phyloP scores from a whole-genome alignment of 2,888 invertebrate genomes.

The Drosophila fulvimacula region DNA sequence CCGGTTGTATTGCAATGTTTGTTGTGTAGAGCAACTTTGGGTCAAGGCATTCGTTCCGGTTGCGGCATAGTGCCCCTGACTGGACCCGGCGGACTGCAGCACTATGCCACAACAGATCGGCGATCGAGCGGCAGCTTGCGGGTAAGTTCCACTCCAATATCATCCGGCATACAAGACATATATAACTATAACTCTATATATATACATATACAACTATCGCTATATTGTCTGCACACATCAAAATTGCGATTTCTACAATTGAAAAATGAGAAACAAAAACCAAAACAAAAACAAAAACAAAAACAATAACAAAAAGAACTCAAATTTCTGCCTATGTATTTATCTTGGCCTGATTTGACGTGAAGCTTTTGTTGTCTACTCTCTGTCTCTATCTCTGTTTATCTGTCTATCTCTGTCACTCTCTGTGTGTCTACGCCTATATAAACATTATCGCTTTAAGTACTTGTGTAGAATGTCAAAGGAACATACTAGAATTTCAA shows the following conservation, averaged over 20 bases:
- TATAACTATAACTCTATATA: constrained; percentile 19
- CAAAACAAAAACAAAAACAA: too few species aligned
- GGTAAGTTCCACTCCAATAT: constrained; percentile 79
- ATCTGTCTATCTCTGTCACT: neutral
- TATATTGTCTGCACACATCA: constrained; percentile 50
- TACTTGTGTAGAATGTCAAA: constrained; percentile 42
- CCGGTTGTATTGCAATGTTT: constrained; percentile 77
- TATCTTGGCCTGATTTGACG: constrained; percentile 73
- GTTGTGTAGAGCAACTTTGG: constrained; percentile 85
- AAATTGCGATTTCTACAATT: constrained; percentile 24
- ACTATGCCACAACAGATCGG: constrained; percentile 85
- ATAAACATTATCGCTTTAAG: constrained; percentile 38
- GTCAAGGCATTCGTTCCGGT: constrained; percentile 85
- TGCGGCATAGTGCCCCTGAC: constrained; percentile 85
- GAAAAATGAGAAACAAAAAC: neutral
- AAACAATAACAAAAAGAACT: constrained; percentile 13
- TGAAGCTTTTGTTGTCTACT: constrained; percentile 83
- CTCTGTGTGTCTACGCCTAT: constrained; percentile 37
- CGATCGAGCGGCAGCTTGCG: constrained; percentile 84
- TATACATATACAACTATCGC: constrained; percentile 27
- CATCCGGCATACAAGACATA: constrained; percentile 16
- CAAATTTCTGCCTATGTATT: constrained; percentile 43
- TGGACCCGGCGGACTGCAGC: constrained; percentile 85
- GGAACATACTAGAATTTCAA: constrained; percentile 20
- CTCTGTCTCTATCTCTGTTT: constrained; percentile 33